Percentiles rank a stretch among this genome's conserved stretches.
Conservation (phyloP, 37 sponge, comb jelly and placozoan species). For the Halisarca cf. caerulea region DNA sequence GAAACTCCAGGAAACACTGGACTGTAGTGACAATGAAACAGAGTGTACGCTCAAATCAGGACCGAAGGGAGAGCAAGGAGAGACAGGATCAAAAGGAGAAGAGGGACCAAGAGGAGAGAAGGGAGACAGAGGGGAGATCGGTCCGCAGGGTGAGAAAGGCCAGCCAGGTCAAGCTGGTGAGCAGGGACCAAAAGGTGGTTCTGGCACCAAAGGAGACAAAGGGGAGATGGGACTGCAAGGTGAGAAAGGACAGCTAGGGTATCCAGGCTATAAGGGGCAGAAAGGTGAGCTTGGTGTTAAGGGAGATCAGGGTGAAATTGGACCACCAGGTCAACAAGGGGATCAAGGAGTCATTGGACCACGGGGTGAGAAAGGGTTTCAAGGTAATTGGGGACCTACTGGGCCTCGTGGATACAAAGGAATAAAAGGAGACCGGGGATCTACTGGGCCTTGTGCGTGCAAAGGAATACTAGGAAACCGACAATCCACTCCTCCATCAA, state of each 20-base stretch:
- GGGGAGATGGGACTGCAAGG: not conserved
- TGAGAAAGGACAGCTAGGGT: not conserved
- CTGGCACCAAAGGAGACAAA: not conserved
- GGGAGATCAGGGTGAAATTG: not conserved
- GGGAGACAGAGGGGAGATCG: not conserved
- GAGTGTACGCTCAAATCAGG: not conserved
- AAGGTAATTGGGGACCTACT: too few species aligned
- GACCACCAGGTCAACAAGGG: not conserved
- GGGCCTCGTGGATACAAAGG: too few species aligned
- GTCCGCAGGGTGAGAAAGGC: not conserved
- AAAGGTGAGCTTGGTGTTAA: constrained; percentile 2
- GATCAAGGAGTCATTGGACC: not conserved
- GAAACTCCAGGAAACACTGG: not conserved
- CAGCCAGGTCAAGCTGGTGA: not conserved
- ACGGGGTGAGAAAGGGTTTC: not conserved
- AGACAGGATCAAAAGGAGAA: not conserved
- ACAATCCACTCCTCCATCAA: not conserved
- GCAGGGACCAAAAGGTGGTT: not conserved
- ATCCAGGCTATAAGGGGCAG: constrained; percentile 17
- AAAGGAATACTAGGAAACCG: too few species aligned
- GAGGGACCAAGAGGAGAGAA: constrained; percentile 6
- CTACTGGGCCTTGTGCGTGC: not conserved
- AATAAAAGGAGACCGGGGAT: too few species aligned
- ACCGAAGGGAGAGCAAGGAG: not conserved
- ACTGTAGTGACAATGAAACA: not conserved